Conservation (phyloP, 2,113 vertebrate genomes). For the Delphinapterus leucas region DNA sequence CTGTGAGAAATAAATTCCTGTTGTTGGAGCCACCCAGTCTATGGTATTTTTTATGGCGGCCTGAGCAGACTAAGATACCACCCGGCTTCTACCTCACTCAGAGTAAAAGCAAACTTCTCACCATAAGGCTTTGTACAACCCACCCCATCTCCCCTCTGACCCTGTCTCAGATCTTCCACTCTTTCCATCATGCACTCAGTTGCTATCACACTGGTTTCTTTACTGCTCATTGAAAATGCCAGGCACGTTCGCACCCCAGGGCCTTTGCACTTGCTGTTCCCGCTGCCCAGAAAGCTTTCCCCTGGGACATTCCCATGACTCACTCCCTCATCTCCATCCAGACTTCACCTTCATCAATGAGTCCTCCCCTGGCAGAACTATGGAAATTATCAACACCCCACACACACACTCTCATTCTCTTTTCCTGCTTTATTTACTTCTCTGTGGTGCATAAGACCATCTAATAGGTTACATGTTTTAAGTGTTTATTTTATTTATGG, state of each 20-base stretch:
- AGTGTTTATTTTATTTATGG: not conserved
- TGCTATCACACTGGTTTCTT: not conserved
- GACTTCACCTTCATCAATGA: not conserved
- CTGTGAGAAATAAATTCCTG: not conserved
- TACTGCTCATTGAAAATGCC: not conserved
- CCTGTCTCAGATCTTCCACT: rapidly evolving
- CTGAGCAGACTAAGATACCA: not conserved
- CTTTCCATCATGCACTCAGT: not conserved
- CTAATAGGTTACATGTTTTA: not conserved
- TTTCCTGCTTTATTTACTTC: not conserved
- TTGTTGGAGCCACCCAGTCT: not conserved
- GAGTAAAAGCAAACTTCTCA: not conserved
- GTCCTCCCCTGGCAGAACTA: not conserved
- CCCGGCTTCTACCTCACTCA: not conserved
- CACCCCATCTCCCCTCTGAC: not conserved
- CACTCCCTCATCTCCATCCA: not conserved
- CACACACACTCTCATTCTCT: not conserved
- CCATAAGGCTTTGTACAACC: rapidly evolving
- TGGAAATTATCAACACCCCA: not conserved
- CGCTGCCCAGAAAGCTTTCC: not conserved
- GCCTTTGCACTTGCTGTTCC: not conserved
- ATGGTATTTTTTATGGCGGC: not conserved
- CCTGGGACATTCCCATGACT: not conserved
- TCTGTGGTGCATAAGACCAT: not conserved
- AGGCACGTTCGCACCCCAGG: not conserved